Evolutionary conservation across 2,113 vertebrate genomes (phyloP), one percentile per base, ranked within the genome.

Genomic region (Xiphophorus hellerii): DNA sequence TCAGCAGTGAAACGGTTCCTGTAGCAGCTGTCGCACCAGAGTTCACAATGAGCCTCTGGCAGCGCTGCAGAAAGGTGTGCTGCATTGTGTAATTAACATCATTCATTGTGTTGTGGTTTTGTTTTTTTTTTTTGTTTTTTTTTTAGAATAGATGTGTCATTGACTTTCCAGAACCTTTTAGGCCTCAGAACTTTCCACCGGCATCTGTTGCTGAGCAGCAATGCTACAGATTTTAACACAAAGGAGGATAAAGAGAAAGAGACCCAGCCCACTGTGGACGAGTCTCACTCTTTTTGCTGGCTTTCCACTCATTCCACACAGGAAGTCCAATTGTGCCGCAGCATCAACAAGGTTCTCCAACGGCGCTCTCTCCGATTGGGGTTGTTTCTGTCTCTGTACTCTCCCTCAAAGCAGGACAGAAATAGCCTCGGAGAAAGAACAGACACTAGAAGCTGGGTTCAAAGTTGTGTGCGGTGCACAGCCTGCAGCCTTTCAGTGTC

Each of bases 141-240:
- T 42, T 42, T 42, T 4, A 14, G 39, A 29, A 27, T 78, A 22
- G 37, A 71, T 31, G n/a, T 51, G 28, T 51, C 86, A 80, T 68
- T 31, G 71, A 71, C 73, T 74, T 89, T 88, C 74, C 76, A 85
- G 88, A 89, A 88, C 74, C 62, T 39, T 93, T 92, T 88, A 91
- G 51, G 51, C 58, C 65, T 72, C 48, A 28, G 87, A 90, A 89
- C 74, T 69, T 87, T 92, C 89, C 89, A 87, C 68, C 27, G 71
- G 63, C 81, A 68, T 71, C 81, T 87, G 81, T 78, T 74, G 37
- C 76, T 76, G 81, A 85, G 82, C 84, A 86, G 72, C 71, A 73
- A 85, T 62, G 70, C 76, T 73, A 62, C 66, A 69, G 67, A 73
- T 66, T 30, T 12, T 62, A 70, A 87, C 82, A 88, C 86, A 90